Conservation (phyloP, 2,113 vertebrate species). For the Gnathonemus longibarbis region DNA sequence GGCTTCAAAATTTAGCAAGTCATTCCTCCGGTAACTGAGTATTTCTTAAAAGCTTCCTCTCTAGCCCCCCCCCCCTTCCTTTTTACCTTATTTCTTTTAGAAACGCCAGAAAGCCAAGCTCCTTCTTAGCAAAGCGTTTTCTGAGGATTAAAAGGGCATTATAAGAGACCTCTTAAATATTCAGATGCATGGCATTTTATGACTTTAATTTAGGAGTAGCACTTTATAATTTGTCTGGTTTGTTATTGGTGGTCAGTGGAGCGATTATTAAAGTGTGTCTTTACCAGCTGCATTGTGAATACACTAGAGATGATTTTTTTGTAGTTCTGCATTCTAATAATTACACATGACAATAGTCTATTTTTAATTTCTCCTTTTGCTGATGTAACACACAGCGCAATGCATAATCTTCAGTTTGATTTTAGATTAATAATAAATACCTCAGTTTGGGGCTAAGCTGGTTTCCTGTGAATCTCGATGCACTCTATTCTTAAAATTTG, state of each 20-base stretch:
- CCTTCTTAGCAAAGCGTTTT: not conserved
- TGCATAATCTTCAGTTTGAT: not conserved
- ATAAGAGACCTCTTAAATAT: slow-evolving; percentile 4
- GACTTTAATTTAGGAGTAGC: slow-evolving; percentile 3
- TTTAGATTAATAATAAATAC: not conserved
- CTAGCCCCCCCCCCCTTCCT: not conserved
- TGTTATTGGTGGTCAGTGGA: not conserved
- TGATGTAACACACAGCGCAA: not conserved
- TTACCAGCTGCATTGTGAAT: not conserved
- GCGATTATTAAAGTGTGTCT: not conserved
- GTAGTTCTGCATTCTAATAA: not conserved
- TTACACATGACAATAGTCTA: not conserved
- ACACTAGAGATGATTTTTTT: not conserved
- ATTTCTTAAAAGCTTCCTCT: not conserved
- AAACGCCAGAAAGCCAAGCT: not conserved
- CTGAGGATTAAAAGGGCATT: not conserved
- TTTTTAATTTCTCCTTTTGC: not conserved
- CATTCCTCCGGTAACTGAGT: not conserved
- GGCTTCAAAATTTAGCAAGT: not conserved
- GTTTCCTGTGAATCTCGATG: not conserved
- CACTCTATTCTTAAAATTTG: not conserved
- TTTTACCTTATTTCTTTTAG: not conserved
- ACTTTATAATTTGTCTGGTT: not conserved
- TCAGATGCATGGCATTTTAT: slow-evolving; percentile 6
- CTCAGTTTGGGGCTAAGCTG: not conserved